These are phyloP conservation scores for Catocala nupta DNA, from an alignment of 2,888 invertebrate species.

Conservation along the genomic window DNA sequence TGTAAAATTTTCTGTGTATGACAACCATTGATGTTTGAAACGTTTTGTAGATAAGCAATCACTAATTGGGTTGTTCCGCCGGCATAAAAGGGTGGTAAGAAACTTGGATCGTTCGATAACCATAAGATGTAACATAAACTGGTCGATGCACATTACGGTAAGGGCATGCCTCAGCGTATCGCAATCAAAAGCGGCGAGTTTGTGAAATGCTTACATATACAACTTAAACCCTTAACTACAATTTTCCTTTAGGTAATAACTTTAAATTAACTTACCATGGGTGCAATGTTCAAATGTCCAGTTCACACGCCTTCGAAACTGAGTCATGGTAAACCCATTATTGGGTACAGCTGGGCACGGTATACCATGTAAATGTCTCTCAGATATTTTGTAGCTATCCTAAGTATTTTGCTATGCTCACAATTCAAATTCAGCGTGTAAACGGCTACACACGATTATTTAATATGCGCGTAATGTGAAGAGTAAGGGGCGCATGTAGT, in stretches of 20 bases:
- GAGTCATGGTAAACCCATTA: not conserved
- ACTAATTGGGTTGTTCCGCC: slow-evolving; percentile 28
- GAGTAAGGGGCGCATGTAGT: too few species aligned
- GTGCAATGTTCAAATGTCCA: not conserved
- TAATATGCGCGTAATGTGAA: too few species aligned
- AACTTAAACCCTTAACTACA: not conserved
- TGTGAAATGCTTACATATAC: not conserved
- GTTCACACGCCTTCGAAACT: slow-evolving; percentile 2
- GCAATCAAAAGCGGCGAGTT: slow-evolving; percentile 6
- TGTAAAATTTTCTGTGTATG: not conserved
- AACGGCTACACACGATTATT: too few species aligned
- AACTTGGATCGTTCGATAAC: slow-evolving; percentile 39
- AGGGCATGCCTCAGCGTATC: slow-evolving; percentile 22
- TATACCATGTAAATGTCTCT: too few species aligned
- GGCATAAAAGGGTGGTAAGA: slow-evolving; percentile 32
- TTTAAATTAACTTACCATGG: not conserved
- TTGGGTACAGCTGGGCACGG: too few species aligned
- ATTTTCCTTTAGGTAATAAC: not conserved
- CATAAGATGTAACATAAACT: slow-evolving; percentile 35
- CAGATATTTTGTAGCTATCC: too few species aligned
- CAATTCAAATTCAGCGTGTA: too few species aligned
- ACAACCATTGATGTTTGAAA: slow-evolving; percentile 12
- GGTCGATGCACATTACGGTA: slow-evolving; percentile 34
- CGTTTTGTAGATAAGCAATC: slow-evolving; percentile 16
- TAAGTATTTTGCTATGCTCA: too few species aligned